phyloP scores from a whole-genome alignment of 2,888 invertebrate genomes.

The Liposcelis brunnea region DNA sequence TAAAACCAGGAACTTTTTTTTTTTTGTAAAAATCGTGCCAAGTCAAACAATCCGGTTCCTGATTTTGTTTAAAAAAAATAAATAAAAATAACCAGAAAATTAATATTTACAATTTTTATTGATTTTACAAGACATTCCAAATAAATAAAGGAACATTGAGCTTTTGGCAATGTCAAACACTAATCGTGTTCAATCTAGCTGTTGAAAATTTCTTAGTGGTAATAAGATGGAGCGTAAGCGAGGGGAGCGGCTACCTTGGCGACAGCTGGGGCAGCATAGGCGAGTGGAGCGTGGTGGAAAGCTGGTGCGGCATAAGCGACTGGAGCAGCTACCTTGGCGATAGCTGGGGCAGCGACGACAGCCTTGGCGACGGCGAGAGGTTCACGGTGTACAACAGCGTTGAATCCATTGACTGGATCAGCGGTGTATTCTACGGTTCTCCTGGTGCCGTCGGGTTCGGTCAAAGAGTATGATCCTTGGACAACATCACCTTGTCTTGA shows the following conservation, averaged over 20 bases:
- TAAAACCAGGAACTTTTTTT: too few species aligned
- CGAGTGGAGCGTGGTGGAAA: conserved; percentile 12
- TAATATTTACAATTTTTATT: too few species aligned
- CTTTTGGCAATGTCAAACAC: too few species aligned
- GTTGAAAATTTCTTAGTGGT: neutral
- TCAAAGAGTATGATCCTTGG: conserved; percentile 34
- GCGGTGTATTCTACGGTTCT: conserved; percentile 38
- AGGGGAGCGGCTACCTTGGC: neutral
- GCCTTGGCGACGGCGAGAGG: conserved; percentile 26
- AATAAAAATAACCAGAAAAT: too few species aligned
- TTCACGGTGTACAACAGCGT: conserved; percentile 35
- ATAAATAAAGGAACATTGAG: too few species aligned
- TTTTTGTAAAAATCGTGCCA: too few species aligned
- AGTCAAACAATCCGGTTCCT: too few species aligned
- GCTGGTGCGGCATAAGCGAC: conserved; percentile 18
- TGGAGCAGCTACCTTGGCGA: conserved; percentile 22
- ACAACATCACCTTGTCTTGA: conserved; percentile 35
- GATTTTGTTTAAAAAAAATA: too few species aligned
- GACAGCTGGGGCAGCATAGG: conserved; percentile 19
- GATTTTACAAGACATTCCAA: too few species aligned
- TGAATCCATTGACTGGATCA: conserved; percentile 39
- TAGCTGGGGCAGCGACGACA: conserved; percentile 15
- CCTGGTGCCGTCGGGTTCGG: conserved; percentile 36
- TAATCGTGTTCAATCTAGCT: too few species aligned
- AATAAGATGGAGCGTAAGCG: neutral